These are phyloP conservation scores for Cyanoramphus novaezelandiae DNA, from an alignment of 2,113 vertebrate species.

Conservation along the genomic window DNA sequence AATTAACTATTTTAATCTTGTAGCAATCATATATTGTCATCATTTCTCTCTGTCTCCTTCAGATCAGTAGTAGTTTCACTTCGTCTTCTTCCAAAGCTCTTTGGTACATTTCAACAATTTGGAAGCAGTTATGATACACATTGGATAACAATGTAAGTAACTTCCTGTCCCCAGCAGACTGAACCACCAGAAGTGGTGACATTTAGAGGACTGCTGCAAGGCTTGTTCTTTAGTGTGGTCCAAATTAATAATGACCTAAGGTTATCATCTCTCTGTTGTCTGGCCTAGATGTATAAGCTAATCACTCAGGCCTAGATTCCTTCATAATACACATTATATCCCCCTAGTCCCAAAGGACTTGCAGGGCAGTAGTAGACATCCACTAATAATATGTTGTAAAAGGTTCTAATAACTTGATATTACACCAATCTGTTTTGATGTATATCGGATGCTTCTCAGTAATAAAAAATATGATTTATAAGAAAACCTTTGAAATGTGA, in stretches of 20 bases:
- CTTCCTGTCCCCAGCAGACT: neutral
- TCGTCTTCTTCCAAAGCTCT: conserved; percentile 94
- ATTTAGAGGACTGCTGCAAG: neutral
- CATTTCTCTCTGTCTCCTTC: conserved; percentile 6
- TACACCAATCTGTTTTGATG: neutral
- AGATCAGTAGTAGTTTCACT: conserved; percentile 98
- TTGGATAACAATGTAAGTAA: conserved; percentile 98
- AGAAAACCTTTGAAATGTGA: neutral
- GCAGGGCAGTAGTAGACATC: neutral
- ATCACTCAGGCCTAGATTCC: neutral
- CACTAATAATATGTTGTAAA: neutral
- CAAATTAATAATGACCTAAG: neutral
- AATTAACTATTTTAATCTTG: neutral
- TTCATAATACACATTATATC: neutral
- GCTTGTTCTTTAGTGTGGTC: neutral
- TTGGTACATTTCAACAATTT: conserved; percentile 98
- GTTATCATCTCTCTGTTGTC: neutral
- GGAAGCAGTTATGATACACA: conserved; percentile 99
- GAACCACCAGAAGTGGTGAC: neutral
- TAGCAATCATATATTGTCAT: neutral
- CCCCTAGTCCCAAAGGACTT: neutral
- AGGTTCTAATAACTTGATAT: neutral
- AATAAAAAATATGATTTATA: neutral
- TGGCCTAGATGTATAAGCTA: neutral
- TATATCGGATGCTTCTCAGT: neutral